phyloP scores from a whole-genome alignment of 1,140 invertebrate species.

The Orussus abietinus region DNA sequence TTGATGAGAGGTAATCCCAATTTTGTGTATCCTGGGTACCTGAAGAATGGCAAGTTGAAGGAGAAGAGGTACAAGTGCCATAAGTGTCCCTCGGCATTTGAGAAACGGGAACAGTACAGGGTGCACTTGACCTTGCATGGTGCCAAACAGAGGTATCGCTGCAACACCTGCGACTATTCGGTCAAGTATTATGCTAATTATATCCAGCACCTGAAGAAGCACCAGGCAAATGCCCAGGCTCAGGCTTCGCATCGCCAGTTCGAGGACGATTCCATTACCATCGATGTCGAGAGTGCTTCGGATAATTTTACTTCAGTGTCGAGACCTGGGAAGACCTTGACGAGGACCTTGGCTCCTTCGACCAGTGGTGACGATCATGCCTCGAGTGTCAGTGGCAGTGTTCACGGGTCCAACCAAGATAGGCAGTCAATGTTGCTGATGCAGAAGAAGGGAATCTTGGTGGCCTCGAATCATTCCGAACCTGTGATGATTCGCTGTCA shows the following conservation, averaged over 20 bases:
- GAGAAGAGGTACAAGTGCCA: slow-evolving; percentile 78
- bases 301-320: slow-evolving; percentile 11
- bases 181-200: slow-evolving; percentile 83
- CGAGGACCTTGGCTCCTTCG: slow-evolving; percentile 51
- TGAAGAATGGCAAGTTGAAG: slow-evolving; percentile 70
- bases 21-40: slow-evolving; percentile 71
- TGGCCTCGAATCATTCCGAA: slow-evolving; percentile 37
- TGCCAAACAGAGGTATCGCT: slow-evolving; percentile 77
- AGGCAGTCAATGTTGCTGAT: slow-evolving; percentile 45
- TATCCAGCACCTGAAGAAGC: slow-evolving; percentile 74
- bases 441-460: slow-evolving; percentile 53
- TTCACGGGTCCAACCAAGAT: slow-evolving; percentile 38
- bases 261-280: slow-evolving; percentile 43
- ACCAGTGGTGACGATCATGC: slow-evolving; percentile 42
- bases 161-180: slow-evolving; percentile 83
- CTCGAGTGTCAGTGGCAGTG: slow-evolving; percentile 36
- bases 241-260: slow-evolving; percentile 56
- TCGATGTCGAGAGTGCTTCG: slow-evolving; percentile 33
- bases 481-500: slow-evolving; percentile 58
- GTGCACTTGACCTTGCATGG: slow-evolving; percentile 80
- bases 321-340: slow-evolving; percentile 50
- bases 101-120: slow-evolving; percentile 80
- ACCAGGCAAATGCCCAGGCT: slow-evolving; percentile 67
- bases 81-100: slow-evolving; percentile 85
- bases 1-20: slow-evolving; percentile 70